Percentiles rank a stretch among this genome's conserved stretches.
phyloP scores from a whole-genome alignment of 2,888 invertebrate species.

The Trichopoda pennipes region DNA sequence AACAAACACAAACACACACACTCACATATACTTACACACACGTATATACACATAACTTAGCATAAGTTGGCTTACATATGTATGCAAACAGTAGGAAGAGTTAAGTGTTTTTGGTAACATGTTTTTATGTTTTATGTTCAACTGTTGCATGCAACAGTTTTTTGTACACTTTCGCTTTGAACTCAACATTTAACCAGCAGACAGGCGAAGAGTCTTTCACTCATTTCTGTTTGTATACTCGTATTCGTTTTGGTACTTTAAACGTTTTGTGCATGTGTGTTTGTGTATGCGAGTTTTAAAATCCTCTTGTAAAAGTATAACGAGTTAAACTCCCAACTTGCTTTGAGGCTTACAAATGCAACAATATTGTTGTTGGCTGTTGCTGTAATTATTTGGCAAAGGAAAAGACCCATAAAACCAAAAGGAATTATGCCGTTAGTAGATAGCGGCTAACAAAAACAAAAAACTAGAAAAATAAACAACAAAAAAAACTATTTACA shows the following conservation, averaged over 20 bases:
- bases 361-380: constrained; percentile 22
- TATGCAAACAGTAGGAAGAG: constrained; percentile 14
- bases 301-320: constrained; percentile 31
- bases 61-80: constrained; percentile 3
- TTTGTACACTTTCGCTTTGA: constrained; percentile 64
- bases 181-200: constrained; percentile 48
- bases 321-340: constrained; percentile 44
- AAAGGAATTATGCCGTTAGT: constrained; percentile 66
- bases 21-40: constrained; percentile 22
- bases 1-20: constrained; percentile 1
- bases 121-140: constrained; percentile 41
- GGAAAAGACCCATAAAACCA: constrained; percentile 44
- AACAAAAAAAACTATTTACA: constrained; percentile 53
- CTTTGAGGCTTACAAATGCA: constrained; percentile 43
- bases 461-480: constrained; percentile 27
- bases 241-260: background rate
- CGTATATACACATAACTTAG: background rate
- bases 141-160: constrained; percentile 63
- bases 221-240: constrained; percentile 17
- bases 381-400: constrained; percentile 32
- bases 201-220: constrained; percentile 29
- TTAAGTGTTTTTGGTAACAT: constrained; percentile 36
- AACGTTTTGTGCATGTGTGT: background rate
- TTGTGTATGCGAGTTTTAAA: background rate
- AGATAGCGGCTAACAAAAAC: constrained; percentile 59